Evolutionary conservation across 30 jellyfish, hydroid and myxozoan genomes (phyloP).

Genomic region (Aurelia aurita complex sp. Pacific): DNA sequence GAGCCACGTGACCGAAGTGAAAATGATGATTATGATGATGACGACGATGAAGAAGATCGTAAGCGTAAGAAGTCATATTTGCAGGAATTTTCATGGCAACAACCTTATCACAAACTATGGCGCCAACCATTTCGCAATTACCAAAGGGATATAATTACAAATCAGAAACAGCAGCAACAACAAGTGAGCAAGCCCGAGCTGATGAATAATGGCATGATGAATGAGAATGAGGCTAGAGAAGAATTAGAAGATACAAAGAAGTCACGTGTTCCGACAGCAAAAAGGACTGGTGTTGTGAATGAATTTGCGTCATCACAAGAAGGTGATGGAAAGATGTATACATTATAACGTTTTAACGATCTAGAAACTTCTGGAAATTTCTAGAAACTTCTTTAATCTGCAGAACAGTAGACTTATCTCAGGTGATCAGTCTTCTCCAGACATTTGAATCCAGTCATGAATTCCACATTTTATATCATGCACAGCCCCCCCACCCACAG

Average conservation of each 20-base stretch:
- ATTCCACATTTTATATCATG: too few species aligned
- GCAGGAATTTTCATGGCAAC: constrained; percentile 32
- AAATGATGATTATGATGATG: constrained; percentile 42
- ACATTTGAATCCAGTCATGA: too few species aligned
- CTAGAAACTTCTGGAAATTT: too few species aligned
- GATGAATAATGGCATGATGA: constrained; percentile 47
- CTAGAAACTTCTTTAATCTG: too few species aligned
- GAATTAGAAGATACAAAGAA: constrained; percentile 71
- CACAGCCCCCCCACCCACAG: too few species aligned
- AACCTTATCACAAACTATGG: not conserved
- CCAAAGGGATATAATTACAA: constrained; percentile 43
- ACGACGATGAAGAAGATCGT: constrained; percentile 52
- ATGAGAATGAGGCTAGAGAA: constrained; percentile 45
- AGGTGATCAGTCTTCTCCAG: too few species aligned
- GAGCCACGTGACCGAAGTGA: constrained; percentile 44
- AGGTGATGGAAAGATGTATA: constrained; percentile 41
- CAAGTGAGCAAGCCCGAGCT: constrained; percentile 9
- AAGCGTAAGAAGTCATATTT: constrained; percentile 43
- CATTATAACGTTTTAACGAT: constrained; percentile 1
- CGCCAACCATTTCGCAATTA: constrained; percentile 12
- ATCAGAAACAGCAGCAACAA: constrained; percentile 1
- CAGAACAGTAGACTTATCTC: too few species aligned
- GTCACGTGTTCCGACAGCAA: constrained; percentile 54
- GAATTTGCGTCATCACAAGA: not conserved
- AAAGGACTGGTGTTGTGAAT: not conserved